phyloP scores from a whole-genome alignment of 2,113 vertebrate genomes.

The Podarcis raffonei region DNA sequence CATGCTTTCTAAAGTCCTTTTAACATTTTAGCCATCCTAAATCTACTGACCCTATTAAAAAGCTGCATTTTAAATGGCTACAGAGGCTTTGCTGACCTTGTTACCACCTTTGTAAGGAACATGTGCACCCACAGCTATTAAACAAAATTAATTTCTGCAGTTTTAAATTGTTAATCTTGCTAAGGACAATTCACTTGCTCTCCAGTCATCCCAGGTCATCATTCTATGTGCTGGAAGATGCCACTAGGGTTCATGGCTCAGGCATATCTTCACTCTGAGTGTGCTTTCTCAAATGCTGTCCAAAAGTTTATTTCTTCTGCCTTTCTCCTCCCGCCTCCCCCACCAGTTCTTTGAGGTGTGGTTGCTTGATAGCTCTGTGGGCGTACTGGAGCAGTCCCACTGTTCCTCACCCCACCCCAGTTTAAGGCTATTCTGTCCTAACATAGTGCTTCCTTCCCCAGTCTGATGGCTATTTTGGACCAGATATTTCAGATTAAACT shows the following conservation, averaged over 20 bases:
- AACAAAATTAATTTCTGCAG: slow-evolving; percentile 69
- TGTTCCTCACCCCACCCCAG: neutral
- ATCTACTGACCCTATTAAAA: slow-evolving; percentile 56
- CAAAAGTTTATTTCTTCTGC: slow-evolving; percentile 47
- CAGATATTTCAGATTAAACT: no score
- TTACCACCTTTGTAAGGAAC: slow-evolving; percentile 66
- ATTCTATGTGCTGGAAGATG: slow-evolving; percentile 46
- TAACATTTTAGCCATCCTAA: slow-evolving; percentile 52
- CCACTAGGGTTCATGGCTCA: slow-evolving; percentile 43
- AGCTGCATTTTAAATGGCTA: slow-evolving; percentile 63
- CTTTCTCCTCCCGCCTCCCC: slow-evolving; percentile 5
- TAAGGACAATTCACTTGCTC: slow-evolving; percentile 63
- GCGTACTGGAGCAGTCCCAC: neutral
- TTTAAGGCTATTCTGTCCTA: slow-evolving; percentile 15
- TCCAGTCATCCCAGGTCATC: slow-evolving; percentile 59
- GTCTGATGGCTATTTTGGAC: no score
- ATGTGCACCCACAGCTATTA: slow-evolving; percentile 63
- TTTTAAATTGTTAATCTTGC: slow-evolving; percentile 68
- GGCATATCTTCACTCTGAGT: slow-evolving; percentile 42
- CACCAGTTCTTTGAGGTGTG: slow-evolving; percentile 11
- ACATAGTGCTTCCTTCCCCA: slow-evolving; percentile 5
- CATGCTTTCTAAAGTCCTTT: slow-evolving; percentile 47
- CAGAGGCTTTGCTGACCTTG: slow-evolving; percentile 61
- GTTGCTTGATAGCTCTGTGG: neutral
- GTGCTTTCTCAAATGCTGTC: slow-evolving; percentile 50